These are phyloP conservation scores for Anadara kagoshimensis DNA, from an alignment of 1,140 invertebrate genomes.

Conservation along the genomic window DNA sequence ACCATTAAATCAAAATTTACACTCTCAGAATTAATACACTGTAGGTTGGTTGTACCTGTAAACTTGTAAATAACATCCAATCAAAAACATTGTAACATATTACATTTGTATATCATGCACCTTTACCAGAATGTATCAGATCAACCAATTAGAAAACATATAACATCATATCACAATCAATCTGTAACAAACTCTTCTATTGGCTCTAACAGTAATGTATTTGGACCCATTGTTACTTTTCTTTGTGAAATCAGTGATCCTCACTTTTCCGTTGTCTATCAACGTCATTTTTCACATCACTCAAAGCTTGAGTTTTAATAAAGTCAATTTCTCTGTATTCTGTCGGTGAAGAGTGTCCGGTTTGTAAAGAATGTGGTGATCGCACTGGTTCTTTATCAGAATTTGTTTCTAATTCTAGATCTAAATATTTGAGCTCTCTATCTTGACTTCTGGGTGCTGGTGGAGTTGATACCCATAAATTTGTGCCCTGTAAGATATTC, in stretches of 20 bases:
- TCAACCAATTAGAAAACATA: background rate
- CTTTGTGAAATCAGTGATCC: slow-evolving; percentile 11
- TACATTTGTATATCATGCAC: too few species aligned
- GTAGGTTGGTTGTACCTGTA: too few species aligned
- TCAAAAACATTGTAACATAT: too few species aligned
- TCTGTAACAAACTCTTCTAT: background rate
- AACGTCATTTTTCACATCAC: slow-evolving; percentile 46
- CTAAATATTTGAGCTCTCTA: slow-evolving; percentile 57
- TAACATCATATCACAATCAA: background rate
- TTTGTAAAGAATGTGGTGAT: slow-evolving; percentile 4
- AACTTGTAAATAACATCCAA: too few species aligned
- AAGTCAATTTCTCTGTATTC: slow-evolving; percentile 65
- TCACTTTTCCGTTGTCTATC: slow-evolving; percentile 44
- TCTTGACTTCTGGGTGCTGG: slow-evolving; percentile 38
- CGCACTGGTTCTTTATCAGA: slow-evolving; percentile 15
- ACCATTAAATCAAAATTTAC: too few species aligned
- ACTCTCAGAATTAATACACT: too few species aligned
- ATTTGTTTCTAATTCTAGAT: slow-evolving; percentile 46
- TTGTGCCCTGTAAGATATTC: slow-evolving; percentile 18
- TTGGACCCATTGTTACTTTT: background rate
- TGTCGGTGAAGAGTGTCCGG: slow-evolving; percentile 42
- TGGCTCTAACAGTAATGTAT: background rate
- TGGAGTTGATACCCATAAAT: slow-evolving; percentile 41
- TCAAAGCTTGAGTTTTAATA: slow-evolving; percentile 59
- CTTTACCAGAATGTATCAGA: too few species aligned